These are phyloP conservation scores for Schizotus pectinicornis DNA, from an alignment of 2,888 invertebrate genomes.

Conservation along the genomic window DNA sequence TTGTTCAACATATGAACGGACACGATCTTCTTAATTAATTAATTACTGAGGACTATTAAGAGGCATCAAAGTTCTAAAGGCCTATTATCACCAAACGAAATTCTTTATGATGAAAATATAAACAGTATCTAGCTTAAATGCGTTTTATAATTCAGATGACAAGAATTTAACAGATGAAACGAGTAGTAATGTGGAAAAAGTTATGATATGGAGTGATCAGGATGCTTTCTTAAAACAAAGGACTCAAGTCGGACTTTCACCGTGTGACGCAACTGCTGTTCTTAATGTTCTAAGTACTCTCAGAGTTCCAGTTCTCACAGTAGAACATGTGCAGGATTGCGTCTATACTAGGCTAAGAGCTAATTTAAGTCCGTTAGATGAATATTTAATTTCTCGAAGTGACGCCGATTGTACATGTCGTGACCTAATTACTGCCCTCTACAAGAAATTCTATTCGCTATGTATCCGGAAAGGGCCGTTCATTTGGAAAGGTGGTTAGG, in stretches of 20 bases:
- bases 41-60: conserved; percentile 56
- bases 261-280: conserved; percentile 80
- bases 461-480: conserved; percentile 72
- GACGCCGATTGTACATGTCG: conserved; percentile 75
- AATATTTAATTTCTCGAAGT: conserved; percentile 74
- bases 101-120: conserved; percentile 24
- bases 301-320: conserved; percentile 43
- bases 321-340: conserved; percentile 43
- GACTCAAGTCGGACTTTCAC: conserved; percentile 77
- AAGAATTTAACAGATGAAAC: conserved; percentile 26
- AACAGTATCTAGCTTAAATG: conserved; percentile 15
- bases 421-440: conserved; percentile 72
- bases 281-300: conserved; percentile 69
- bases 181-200: conserved; percentile 50
- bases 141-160: conserved; percentile 23
- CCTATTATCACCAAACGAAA: conserved; percentile 65
- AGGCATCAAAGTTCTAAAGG: conserved; percentile 66
- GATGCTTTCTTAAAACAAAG: conserved; percentile 76
- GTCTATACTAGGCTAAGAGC: conserved; percentile 43
- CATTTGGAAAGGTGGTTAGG: conserved; percentile 77
- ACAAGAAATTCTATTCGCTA: conserved; percentile 71
- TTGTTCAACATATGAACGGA: conserved; percentile 44
- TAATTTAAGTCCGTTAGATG: conserved; percentile 58
- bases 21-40: conserved; percentile 37
- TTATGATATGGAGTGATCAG: conserved; percentile 79